Percentiles rank a stretch among this genome's conserved stretches.
Conservation (phyloP, 2,888 invertebrate species). For the Sialis fuliginosa region DNA sequence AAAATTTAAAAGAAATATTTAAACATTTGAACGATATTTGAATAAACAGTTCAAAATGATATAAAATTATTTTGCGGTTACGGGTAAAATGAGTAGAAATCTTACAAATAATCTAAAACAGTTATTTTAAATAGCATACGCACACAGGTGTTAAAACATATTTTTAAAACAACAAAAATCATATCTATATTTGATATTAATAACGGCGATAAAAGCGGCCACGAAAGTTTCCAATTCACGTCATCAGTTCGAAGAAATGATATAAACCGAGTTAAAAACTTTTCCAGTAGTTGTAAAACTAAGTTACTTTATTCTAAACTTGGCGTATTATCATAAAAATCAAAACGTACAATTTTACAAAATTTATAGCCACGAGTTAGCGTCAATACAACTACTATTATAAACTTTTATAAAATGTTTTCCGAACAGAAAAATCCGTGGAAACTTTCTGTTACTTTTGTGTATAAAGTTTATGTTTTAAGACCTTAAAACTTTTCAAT, state of each 20-base stretch:
- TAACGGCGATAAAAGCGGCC: too few relatives aligned
- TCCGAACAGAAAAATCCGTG: conserved; percentile 3
- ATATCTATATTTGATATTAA: too few relatives aligned
- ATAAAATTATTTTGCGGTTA: too few relatives aligned
- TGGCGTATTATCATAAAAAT: conserved; percentile 5
- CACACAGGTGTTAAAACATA: too few relatives aligned
- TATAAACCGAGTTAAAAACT: background rate
- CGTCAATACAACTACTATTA: conserved; percentile 7
- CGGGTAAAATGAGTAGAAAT: too few relatives aligned
- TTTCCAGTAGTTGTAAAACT: background rate
- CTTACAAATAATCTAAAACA: too few relatives aligned
- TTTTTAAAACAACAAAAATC: too few relatives aligned
- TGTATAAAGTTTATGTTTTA: conserved; percentile 6
- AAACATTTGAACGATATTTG: too few relatives aligned
- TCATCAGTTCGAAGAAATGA: background rate
- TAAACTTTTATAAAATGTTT: conserved; percentile 6
- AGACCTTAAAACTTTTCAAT: conserved; percentile 7
- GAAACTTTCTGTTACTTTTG: conserved; percentile 7
- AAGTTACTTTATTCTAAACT: background rate
- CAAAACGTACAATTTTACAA: conserved; percentile 5
- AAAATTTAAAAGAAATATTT: too few relatives aligned
- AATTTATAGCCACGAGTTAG: conserved; percentile 6
- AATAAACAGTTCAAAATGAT: too few relatives aligned
- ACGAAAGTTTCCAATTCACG: background rate
- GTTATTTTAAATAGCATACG: too few relatives aligned